Percentiles rank a stretch among this genome's conserved stretches.
These are phyloP conservation scores for Narcine bancroftii DNA, from an alignment of 2,113 vertebrate species.

Conservation along the genomic window DNA sequence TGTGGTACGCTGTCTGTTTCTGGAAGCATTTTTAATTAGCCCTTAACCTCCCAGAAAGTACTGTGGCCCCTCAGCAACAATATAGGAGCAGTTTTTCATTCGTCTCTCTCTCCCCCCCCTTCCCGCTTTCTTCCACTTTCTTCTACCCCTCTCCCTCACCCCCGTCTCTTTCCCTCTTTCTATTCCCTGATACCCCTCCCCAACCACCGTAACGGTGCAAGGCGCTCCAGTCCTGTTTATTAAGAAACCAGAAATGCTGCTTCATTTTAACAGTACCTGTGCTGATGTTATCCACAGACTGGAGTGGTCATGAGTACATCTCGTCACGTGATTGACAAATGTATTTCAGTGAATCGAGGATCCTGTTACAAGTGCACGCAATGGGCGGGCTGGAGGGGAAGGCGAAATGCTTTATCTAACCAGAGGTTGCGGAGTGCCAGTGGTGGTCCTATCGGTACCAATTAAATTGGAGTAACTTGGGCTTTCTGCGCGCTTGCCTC, in stretches of 20 bases:
- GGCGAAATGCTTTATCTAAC: background rate
- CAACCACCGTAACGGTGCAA: too few relatives aligned
- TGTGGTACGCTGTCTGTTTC: constrained; percentile 72
- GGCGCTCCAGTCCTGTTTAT: too few relatives aligned
- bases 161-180: background rate
- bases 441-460: background rate
- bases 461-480: background rate
- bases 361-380: background rate
- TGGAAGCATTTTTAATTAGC: constrained; percentile 80
- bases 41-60: constrained; percentile 65
- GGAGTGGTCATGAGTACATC: background rate
- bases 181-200: too few relatives aligned
- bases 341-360: background rate
- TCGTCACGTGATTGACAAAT: too few relatives aligned
- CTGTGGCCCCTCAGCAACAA: constrained; percentile 56
- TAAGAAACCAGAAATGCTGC: background rate
- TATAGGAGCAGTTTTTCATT: constrained; percentile 48
- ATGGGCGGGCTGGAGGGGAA: background rate
- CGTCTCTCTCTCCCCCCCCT: constrained; percentile 45
- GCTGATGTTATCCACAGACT: background rate
- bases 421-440: background rate
- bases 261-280: background rate
- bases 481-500: background rate
- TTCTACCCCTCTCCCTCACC: background rate
- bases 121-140: background rate